Conservation (phyloP, 2,797 vertebrate species). For the Anableps anableps region DNA sequence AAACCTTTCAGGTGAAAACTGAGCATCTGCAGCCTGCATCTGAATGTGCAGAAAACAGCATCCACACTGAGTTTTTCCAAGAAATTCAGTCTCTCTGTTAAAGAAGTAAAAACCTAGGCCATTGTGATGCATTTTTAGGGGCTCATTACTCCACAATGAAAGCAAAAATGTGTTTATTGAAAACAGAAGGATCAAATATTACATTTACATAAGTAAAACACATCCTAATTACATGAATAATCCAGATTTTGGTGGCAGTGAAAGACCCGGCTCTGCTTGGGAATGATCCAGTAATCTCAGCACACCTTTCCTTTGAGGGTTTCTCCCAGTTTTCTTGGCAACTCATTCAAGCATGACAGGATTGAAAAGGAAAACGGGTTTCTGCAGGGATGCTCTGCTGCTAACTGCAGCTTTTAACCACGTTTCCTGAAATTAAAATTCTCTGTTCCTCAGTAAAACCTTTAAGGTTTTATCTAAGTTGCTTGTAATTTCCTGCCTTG, state of each 20-base stretch:
- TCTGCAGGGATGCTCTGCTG: not conserved
- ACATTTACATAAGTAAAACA: not conserved
- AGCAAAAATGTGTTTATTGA: not conserved
- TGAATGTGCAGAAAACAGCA: not conserved
- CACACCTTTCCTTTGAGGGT: not conserved
- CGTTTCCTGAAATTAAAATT: not conserved
- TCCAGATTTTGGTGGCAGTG: not conserved
- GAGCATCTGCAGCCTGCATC: not conserved
- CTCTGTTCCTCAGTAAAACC: not conserved
- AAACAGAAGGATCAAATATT: not conserved
- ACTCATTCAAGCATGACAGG: not conserved
- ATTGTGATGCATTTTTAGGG: not conserved
- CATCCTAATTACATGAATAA: conserved; percentile 2
- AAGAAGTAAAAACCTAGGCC: no score
- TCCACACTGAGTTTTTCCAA: conserved; percentile 8
- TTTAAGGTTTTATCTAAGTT: not conserved
- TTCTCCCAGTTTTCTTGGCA: not conserved
- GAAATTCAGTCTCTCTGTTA: not conserved
- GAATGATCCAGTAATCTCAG: not conserved
- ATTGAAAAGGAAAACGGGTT: not conserved
- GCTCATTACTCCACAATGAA: not conserved
- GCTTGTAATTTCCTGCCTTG: not conserved
- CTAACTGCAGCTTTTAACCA: not conserved
- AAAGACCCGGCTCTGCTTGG: not conserved
- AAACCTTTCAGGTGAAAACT: conserved; percentile 78